These are phyloP conservation scores for Coreoperca whiteheadi DNA, from an alignment of 2,113 vertebrate genomes.

Conservation along the genomic window DNA sequence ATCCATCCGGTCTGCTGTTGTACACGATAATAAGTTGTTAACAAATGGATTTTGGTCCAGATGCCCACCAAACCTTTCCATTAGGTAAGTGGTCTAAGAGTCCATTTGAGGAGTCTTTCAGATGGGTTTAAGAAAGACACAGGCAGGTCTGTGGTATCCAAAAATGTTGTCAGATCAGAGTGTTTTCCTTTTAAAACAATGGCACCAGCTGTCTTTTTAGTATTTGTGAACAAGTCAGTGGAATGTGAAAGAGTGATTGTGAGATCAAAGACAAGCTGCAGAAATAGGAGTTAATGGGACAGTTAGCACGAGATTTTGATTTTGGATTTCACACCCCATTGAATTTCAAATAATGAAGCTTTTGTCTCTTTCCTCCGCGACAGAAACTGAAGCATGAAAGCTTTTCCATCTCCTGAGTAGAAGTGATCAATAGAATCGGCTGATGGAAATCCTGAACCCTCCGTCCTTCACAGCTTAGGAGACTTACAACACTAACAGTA, in stretches of 20 bases:
- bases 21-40: not conserved
- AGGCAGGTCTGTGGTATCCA: not conserved
- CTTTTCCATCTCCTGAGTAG: constrained; percentile 31
- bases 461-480: not conserved
- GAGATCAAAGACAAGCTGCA: constrained; percentile 23
- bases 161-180: constrained; percentile 4
- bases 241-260: constrained; percentile 17
- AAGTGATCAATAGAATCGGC: constrained; percentile 28
- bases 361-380: not conserved
- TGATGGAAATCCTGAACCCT: not conserved
- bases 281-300: constrained; percentile 15
- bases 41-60: not conserved
- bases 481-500: not conserved
- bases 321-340: constrained; percentile 17
- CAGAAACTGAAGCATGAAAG: constrained; percentile 35
- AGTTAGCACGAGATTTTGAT: constrained; percentile 3
- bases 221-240: constrained; percentile 23
- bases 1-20: not conserved
- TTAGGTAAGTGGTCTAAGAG: not conserved
- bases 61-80: not conserved
- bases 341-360: constrained; percentile 23
- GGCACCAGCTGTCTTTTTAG: constrained; percentile 9
- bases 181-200: constrained; percentile 24
- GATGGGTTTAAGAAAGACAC: not conserved
- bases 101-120: not conserved